Evolutionary conservation across 2,113 vertebrate species (phyloP).

Genomic region (Gobius niger): DNA sequence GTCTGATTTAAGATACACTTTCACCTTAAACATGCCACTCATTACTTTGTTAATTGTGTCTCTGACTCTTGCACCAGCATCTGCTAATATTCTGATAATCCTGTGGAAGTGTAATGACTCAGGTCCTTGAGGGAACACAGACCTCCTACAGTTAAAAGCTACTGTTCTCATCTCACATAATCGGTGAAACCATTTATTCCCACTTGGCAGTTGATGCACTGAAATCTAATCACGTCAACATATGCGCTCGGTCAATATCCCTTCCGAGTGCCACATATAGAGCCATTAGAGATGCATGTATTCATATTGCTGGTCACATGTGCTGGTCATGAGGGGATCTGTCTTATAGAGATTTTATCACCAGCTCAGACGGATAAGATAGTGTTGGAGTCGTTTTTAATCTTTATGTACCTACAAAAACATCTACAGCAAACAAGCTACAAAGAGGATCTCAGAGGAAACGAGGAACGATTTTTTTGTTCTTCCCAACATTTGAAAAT

Average conservation of each 20-base stretch:
- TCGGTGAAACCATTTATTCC: conserved; percentile 3
- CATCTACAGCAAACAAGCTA: too few species aligned
- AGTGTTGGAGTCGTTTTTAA: too few species aligned
- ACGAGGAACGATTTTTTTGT: too few species aligned
- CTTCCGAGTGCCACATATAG: not conserved
- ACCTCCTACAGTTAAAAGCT: not conserved
- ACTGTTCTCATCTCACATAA: not conserved
- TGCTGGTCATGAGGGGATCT: not conserved
- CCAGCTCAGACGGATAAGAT: too few species aligned
- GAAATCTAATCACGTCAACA: conserved; percentile 8
- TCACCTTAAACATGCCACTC: not conserved
- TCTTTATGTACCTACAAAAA: too few species aligned
- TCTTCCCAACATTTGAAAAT: too few species aligned
- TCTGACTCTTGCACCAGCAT: not conserved
- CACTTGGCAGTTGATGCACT: not conserved
- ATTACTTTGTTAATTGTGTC: not conserved
- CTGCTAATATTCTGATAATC: not conserved
- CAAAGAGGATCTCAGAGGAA: too few species aligned
- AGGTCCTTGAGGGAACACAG: not conserved
- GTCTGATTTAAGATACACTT: not conserved
- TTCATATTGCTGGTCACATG: not conserved
- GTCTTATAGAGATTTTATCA: not conserved
- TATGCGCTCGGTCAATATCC: not conserved
- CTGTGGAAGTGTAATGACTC: not conserved
- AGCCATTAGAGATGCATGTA: not conserved